Evolutionary conservation across 2,888 invertebrate species (phyloP), one percentile per base, ranked within the genome.

Genomic region (Drosophila merina): DNA sequence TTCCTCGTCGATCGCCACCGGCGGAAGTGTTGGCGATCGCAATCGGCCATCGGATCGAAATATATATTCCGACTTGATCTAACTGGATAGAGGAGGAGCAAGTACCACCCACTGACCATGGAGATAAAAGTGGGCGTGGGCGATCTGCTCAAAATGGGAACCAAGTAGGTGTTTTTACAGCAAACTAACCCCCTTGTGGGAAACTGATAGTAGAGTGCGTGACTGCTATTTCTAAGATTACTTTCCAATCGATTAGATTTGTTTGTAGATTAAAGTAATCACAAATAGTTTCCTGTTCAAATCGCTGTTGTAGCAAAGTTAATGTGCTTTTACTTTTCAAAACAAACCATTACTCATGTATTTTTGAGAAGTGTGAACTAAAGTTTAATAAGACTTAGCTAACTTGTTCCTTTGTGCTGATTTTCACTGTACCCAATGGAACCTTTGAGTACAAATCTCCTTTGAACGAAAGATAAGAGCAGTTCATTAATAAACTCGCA

Each of bases 61-160:
- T 12, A 9, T 20, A 26, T 55, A n/a, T 1, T 4, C n/a, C 8
- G 10, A 20, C 25, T 12, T 6, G 10, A n/a, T 40, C 25, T 7
- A 14, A 10, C 12, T 12, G 26, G 14, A 38, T 20, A 28, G 31
- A n/a, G n/a, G 10, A 31, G 9, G 58, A 28, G 50, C 20, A 31
- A 52, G 25, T 40, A 40, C 12, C 9, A 54, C 8, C n/a, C 20
- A 36, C 20, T 4, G 49, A 20, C 30, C 4, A 84, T 84, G 84
- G 72, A 84, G 44, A 20, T 83, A 2, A 72, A 74, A 57, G 44
- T 79, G 51, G 62, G 72, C 31, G 48, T 79, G 38, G 51, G 45
- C 14, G 84, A 84, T 57, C 60, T 86, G 31, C 63, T 84, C 1
- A 83, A 54, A 50, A 48, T 88, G 51, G 72, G 72, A 31, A 56